A percentile compares a stretch with the other conserved stretches of the same genome.
phyloP scores from a whole-genome alignment of 92 coral and sea anemone genomes.

The Chrysogorgia sp. region DNA sequence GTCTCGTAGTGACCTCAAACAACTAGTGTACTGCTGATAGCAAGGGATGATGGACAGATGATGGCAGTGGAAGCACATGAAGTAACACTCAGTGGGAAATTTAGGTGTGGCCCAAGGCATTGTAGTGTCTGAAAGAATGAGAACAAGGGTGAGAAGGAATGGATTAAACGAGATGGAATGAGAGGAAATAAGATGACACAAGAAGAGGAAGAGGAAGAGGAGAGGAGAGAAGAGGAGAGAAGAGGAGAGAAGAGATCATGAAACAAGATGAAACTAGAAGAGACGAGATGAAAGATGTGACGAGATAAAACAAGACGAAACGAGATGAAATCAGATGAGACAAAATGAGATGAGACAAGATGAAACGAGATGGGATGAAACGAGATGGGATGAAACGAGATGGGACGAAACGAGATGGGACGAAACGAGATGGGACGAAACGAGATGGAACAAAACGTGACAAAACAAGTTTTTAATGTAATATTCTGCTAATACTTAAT shows the following conservation, averaged over 20 bases:
- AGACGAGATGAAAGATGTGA: not conserved
- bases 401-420: not conserved
- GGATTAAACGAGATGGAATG: not conserved
- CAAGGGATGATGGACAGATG: conserved; percentile 86
- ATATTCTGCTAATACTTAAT: too few species aligned
- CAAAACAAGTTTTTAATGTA: too few species aligned
- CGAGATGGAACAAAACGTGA: not conserved
- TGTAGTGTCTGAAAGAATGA: conserved; percentile 32
- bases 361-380: not conserved
- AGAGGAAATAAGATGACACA: not conserved
- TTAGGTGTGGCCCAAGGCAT: conserved; percentile 75
- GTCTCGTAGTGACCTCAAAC: conserved; percentile 85
- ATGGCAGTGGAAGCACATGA: conserved; percentile 87
- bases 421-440: not conserved
- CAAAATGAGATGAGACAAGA: not conserved
- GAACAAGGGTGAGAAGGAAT: not conserved
- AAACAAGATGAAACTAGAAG: not conserved
- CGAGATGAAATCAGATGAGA: not conserved
- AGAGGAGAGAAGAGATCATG: not conserved
- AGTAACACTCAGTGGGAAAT: conserved; percentile 97
- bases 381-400: not conserved
- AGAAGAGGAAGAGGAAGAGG: not conserved
- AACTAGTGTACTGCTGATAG: conserved; percentile 78
- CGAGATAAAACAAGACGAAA: not conserved
- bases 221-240: not conserved